phyloP scores from a whole-genome alignment of 2,797 vertebrate species.

The Phyllotis vaccarum region DNA sequence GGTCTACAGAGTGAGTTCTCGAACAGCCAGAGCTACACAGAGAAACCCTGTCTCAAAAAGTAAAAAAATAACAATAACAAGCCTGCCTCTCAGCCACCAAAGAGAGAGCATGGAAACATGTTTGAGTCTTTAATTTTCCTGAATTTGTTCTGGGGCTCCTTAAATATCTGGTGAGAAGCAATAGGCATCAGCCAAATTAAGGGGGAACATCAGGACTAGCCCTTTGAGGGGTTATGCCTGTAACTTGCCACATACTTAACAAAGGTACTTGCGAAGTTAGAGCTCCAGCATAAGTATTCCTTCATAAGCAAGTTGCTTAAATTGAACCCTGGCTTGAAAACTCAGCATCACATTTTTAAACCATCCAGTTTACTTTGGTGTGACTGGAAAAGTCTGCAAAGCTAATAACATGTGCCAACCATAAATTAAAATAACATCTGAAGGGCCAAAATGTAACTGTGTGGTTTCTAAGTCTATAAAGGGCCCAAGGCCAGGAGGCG shows the following conservation, averaged over 20 bases:
- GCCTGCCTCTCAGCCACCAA: background rate
- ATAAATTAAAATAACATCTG: conserved; percentile 73
- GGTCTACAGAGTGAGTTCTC: background rate
- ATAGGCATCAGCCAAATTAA: background rate
- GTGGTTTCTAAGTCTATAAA: conserved; percentile 49
- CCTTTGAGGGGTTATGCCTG: background rate
- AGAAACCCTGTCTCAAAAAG: background rate
- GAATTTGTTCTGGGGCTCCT: conserved; percentile 39
- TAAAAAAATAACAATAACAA: background rate
- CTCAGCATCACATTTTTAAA: conserved; percentile 64
- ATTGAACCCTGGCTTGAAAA: conserved; percentile 60
- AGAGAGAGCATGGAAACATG: background rate
- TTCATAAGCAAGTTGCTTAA: conserved; percentile 70
- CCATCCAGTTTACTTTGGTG: conserved; percentile 56
- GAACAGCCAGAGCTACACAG: background rate
- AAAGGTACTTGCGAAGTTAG: conserved; percentile 16
- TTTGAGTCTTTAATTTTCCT: conserved; percentile 15
- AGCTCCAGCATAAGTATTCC: conserved; percentile 56
- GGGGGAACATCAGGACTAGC: background rate
- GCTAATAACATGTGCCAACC: conserved; percentile 55
- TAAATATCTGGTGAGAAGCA: conserved; percentile 18
- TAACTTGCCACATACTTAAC: conserved; percentile 27
- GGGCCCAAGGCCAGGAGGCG: conserved; percentile 32
- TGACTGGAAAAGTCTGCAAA: conserved; percentile 70
- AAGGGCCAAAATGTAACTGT: conserved; percentile 37